Conservation (phyloP, 92 coral and sea anemone species). For the Phymanthus crucifer region DNA sequence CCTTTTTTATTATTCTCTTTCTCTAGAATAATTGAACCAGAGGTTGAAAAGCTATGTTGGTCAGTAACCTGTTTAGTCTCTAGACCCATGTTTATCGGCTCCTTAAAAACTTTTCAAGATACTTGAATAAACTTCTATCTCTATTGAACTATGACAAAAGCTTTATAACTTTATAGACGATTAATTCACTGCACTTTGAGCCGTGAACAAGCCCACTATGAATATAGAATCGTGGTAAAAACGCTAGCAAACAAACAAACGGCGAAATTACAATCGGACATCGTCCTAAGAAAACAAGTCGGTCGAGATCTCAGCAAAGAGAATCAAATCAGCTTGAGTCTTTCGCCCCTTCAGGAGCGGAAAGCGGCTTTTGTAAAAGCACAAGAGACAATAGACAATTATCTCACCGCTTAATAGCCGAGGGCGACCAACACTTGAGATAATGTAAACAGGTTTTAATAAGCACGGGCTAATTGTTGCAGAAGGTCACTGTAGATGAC, state of each 20-base stretch:
- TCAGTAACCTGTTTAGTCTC: not conserved
- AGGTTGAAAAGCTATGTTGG: not conserved
- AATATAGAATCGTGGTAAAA: not conserved
- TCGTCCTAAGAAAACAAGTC: slow-evolving; percentile 7
- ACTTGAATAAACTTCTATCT: not conserved
- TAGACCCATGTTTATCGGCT: not conserved
- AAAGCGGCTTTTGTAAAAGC: slow-evolving; percentile 75
- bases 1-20: not conserved
- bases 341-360: slow-evolving; percentile 18
- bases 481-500: slow-evolving; percentile 72
- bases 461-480: slow-evolving; percentile 75
- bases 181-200: not conserved
- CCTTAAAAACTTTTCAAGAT: not conserved
- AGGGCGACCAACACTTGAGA: slow-evolving; percentile 58
- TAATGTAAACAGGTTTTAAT: slow-evolving; percentile 72
- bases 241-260: slow-evolving; percentile 5
- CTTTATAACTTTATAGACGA: not conserved
- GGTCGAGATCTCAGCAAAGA: slow-evolving; percentile 3
- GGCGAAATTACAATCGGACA: not conserved
- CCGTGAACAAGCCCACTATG: not conserved
- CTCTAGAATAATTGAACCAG: not conserved
- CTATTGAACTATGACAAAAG: not conserved
- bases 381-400: slow-evolving; percentile 73
- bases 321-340: slow-evolving; percentile 20
- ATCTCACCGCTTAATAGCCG: slow-evolving; percentile 54